Percentiles rank a stretch among this genome's conserved stretches.
Conservation (phyloP, 2,888 invertebrate genomes). For the Phrixothrix hirtus region DNA sequence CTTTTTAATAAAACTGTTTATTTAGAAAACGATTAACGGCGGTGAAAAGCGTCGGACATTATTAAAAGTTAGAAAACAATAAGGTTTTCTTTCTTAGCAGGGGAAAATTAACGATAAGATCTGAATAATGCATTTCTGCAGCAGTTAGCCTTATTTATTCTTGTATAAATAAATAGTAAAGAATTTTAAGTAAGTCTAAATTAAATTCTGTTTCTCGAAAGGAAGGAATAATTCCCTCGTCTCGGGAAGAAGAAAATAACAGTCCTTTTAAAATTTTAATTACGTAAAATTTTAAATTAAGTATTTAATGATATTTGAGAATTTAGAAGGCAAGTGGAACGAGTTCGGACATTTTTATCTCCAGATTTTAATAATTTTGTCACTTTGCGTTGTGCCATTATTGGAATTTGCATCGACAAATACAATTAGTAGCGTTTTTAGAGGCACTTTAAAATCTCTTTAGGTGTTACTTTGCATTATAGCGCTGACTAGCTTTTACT, state of each 20-base stretch:
- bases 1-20: background rate
- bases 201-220: constrained; percentile 20
- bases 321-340: constrained; percentile 22
- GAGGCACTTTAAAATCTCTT: constrained; percentile 29
- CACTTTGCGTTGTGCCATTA: constrained; percentile 28
- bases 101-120: background rate
- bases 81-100: no score
- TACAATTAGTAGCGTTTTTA: constrained; percentile 32
- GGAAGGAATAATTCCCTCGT: constrained; percentile 8
- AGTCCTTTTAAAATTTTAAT: constrained; percentile 35
- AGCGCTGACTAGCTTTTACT: constrained; percentile 15
- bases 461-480: constrained; percentile 28
- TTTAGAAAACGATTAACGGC: no score
- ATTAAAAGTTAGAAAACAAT: no score
- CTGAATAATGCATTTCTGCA: constrained; percentile 24
- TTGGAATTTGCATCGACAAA: constrained; percentile 34
- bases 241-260: constrained; percentile 20
- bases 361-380: constrained; percentile 32
- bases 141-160: constrained; percentile 22
- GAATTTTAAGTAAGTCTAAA: constrained; percentile 21
- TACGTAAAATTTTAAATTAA: constrained; percentile 34
- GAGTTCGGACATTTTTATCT: constrained; percentile 28
- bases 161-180: constrained; percentile 21
- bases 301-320: constrained; percentile 34
- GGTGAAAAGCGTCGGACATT: no score